These are phyloP conservation scores for Sipha maydis DNA, from an alignment of 2,888 invertebrate genomes.

Conservation along the genomic window DNA sequence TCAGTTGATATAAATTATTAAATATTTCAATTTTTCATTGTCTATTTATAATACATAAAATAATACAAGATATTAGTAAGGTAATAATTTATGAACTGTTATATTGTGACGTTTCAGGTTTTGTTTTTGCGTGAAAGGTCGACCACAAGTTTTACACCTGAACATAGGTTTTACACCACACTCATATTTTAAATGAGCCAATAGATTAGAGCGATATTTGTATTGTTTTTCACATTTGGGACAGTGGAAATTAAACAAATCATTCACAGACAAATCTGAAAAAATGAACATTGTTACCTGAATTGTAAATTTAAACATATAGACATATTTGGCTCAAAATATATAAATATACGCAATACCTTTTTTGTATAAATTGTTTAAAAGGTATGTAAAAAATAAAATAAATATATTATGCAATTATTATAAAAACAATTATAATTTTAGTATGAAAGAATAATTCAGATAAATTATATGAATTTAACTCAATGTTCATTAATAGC, in stretches of 20 bases:
- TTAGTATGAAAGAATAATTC: too few relatives aligned
- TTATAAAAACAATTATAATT: too few relatives aligned
- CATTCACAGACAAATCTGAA: conserved; percentile 15
- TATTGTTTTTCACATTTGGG: conserved; percentile 55
- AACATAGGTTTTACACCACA: conserved; percentile 74
- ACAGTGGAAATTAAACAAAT: conserved; percentile 1
- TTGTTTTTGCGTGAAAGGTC: conserved; percentile 72
- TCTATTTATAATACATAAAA: too few relatives aligned
- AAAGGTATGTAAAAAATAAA: not conserved
- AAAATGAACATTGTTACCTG: not conserved
- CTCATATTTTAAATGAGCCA: conserved; percentile 73
- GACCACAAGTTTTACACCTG: conserved; percentile 73
- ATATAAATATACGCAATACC: not conserved
- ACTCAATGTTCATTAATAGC: too few relatives aligned
- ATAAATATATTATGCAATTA: not conserved
- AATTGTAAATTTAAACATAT: not conserved
- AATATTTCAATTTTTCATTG: too few relatives aligned
- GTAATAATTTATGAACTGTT: conserved; percentile 15
- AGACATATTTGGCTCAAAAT: not conserved
- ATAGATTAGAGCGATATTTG: conserved; percentile 68
- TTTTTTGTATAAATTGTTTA: not conserved
- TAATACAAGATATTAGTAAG: not conserved
- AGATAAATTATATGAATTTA: too few relatives aligned
- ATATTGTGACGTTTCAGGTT: conserved; percentile 67
- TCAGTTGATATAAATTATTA: too few relatives aligned